Evolutionary conservation across 2,797 vertebrate species (phyloP), one percentile per base, ranked within the genome.

Genomic region (Protonibea diacanthus): DNA sequence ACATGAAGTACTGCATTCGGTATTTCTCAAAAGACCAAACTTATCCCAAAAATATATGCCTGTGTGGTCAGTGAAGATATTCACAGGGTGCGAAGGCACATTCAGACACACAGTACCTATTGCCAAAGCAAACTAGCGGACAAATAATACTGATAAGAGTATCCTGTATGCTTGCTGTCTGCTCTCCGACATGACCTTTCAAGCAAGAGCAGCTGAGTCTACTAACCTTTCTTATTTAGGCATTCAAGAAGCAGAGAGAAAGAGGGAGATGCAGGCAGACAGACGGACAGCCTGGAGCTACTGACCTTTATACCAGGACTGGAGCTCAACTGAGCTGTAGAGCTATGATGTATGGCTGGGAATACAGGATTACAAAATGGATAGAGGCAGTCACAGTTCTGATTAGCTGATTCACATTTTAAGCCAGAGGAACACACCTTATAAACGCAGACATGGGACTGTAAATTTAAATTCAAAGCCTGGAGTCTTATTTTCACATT

Each of bases 191-290:
- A 65, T 91, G 88, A 93, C 93, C 93, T 94, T 94, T 93, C 53
- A 82, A 84, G 85, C 85, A 77, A 73, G 84, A 91, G 86, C 85
- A 88, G 89, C 86, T 75, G 84, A 89, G 78, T 89, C 80, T 56
- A 82, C 90, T 85, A 89, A 92, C 89, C 88, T 88, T 94, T 92
- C 90, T 92, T 90, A 91, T 91, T 93, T 92, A 91, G 91, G 79
- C 87, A 92, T 93, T 93, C 90, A 91, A 88, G 89, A 68, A 75
- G 87, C 78, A 81, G 79, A 84, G 89, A 80, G 81, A 83, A 69
- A 84, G 88, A 86, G 90, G 80, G 82, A 75, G 74, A 91, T 81
- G 78, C 82, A 80, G 75, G 63, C 88, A 85, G 85, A 91, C 90
- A 90, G 91, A 93, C 69, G 71, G 88, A 91, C 88, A 89, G 91